Evolutionary conservation across 2,888 invertebrate genomes (phyloP), one percentile per base, ranked within the genome.

Genomic region (Ochropleura leucogaster): DNA sequence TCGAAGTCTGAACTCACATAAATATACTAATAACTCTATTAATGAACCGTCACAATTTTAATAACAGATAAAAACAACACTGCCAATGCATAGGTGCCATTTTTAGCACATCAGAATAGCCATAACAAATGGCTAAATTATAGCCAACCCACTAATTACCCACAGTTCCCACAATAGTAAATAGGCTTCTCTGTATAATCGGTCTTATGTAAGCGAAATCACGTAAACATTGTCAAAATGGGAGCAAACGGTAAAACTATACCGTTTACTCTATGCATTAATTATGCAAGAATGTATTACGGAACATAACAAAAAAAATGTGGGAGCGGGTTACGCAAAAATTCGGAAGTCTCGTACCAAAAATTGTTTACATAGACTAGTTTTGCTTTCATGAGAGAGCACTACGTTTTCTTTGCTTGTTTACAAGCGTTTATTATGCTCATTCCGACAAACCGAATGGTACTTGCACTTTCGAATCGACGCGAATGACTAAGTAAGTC

Each of bases 401-500:
- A 14, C 44, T 46, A n/a, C 53, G 46, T 72, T 80, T 83, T 72
- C 68, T 73, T 74, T 72, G 53, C 66, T 67, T 83, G 77, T 83
- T 86, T 82, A 80, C 77, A 85, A 80, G 79, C 81, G 59, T 77
- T 82, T 78, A 80, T 80, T 84, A 85, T 80, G 74, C 68, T 81
- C 75, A 83, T 85, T 83, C 77, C 80, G 86, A 67, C 69, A 71
- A 74, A 68, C 67, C 80, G 85, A 85, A 89, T 87, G 88, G 89
- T 90, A 93, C 95, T 95, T 94, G 88, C 93, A 93, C 95, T 95
- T 95, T 95, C 95, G 90, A 94, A 92, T 91, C 86, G 87, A 90
- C 90, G 72, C 84, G 67, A 86, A 87, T 92, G 92, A 92, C 91
- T 91, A 89, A 90, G 88, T 91, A 89, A 89, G 84, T 89, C 86